Evolutionary conservation across 2,888 invertebrate species (phyloP).

Genomic region (Aricia artaxerxes): DNA sequence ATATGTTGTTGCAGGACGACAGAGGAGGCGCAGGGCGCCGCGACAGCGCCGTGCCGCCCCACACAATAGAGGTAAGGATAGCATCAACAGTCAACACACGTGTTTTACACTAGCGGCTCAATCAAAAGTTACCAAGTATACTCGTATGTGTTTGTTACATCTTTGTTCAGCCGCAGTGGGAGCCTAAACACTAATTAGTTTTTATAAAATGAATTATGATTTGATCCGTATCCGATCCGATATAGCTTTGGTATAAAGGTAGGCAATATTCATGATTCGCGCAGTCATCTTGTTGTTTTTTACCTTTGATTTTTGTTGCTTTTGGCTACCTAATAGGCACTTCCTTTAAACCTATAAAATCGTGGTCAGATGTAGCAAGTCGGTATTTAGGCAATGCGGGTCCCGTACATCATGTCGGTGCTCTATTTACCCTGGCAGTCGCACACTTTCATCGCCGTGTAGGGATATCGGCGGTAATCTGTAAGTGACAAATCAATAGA

Average conservation of each 20-base stretch:
- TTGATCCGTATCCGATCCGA: no score
- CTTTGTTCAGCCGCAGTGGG: no score
- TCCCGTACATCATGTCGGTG: not conserved
- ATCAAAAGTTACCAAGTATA: not conserved
- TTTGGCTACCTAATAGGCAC: no score
- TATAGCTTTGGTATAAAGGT: no score
- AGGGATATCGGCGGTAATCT: slow-evolving; percentile 34
- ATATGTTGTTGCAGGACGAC: slow-evolving; percentile 83
- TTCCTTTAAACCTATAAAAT: no score
- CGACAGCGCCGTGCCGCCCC: slow-evolving; percentile 83
- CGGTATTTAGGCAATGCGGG: not conserved
- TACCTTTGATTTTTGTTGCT: not conserved
- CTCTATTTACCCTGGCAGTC: not conserved
- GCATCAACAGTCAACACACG: no score
- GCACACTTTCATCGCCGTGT: slow-evolving; percentile 24
- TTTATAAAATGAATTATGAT: no score
- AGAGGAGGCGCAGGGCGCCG: slow-evolving; percentile 86
- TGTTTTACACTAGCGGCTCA: no score
- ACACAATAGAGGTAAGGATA: slow-evolving; percentile 77
- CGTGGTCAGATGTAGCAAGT: not conserved
- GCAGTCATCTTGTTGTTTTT: no score
- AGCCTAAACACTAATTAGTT: no score
- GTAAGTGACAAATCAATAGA: slow-evolving; percentile 67
- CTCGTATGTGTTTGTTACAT: no score
- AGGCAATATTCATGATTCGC: no score